phyloP scores from a whole-genome alignment of 2,888 invertebrate species.

The Macrosiphum euphorbiae region DNA sequence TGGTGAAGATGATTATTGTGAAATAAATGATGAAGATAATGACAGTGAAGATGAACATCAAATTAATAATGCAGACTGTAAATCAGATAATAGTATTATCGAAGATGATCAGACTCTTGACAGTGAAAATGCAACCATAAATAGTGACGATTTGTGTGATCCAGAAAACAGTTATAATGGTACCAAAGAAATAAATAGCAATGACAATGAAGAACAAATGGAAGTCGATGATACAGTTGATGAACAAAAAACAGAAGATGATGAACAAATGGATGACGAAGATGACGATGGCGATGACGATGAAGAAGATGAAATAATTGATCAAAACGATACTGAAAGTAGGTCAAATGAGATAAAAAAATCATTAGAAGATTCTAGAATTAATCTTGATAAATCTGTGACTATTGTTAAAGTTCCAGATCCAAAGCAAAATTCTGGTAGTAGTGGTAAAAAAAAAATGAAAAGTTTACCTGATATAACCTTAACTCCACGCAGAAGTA shows the following conservation, averaged over 20 bases:
- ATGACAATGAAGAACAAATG: slow-evolving; percentile 66
- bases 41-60: slow-evolving; percentile 68
- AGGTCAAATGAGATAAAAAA: slow-evolving; percentile 61
- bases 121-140: slow-evolving; percentile 16
- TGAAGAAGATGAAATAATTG: slow-evolving; percentile 31
- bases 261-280: slow-evolving; percentile 47
- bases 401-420: slow-evolving; percentile 61
- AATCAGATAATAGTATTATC: slow-evolving; percentile 65
- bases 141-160: slow-evolving; percentile 47
- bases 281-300: slow-evolving; percentile 47
- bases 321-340: slow-evolving; percentile 60
- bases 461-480: slow-evolving; percentile 61
- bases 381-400: slow-evolving; percentile 60
- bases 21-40: slow-evolving; percentile 69
- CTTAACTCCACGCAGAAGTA: slow-evolving; percentile 73
- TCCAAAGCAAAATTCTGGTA: slow-evolving; percentile 49
- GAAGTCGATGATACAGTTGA: slow-evolving; percentile 68
- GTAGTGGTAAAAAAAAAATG: slow-evolving; percentile 54
- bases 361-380: slow-evolving; percentile 59
- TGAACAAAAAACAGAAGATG: slow-evolving; percentile 58
- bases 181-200: slow-evolving; percentile 65
- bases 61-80: slow-evolving; percentile 67
- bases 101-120: slow-evolving; percentile 64
- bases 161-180: slow-evolving; percentile 65
- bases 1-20: slow-evolving; percentile 68